Percentiles rank a stretch among this genome's conserved stretches.
phyloP scores from a whole-genome alignment of 2,113 vertebrate genomes.

The Cololabis saira region DNA sequence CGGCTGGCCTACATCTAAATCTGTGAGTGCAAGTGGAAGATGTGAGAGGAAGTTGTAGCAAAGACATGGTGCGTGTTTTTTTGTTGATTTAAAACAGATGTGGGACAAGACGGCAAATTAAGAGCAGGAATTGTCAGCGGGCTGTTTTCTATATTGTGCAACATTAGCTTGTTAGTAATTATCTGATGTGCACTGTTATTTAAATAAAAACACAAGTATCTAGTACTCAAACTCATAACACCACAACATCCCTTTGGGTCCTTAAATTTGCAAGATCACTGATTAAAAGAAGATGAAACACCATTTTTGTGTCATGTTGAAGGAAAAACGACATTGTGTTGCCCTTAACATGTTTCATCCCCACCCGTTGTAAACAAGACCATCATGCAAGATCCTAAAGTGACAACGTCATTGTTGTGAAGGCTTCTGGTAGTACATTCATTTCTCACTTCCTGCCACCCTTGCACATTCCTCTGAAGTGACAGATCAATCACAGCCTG shows the following conservation, averaged over 20 bases:
- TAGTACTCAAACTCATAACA: not conserved
- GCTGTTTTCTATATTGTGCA: not conserved
- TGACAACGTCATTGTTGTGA: constrained; percentile 1
- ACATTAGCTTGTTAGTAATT: not conserved
- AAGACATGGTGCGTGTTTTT: not conserved
- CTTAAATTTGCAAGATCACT: not conserved
- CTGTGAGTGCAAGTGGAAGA: constrained; percentile 22
- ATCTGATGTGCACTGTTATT: not conserved
- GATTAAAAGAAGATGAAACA: constrained; percentile 5
- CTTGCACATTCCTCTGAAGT: constrained; percentile 20
- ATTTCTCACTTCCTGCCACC: constrained; percentile 26
- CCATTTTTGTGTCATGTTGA: constrained; percentile 1
- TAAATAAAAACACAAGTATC: not conserved
- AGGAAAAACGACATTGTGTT: not conserved
- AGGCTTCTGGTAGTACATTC: not conserved
- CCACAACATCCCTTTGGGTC: not conserved
- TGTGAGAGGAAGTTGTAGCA: constrained; percentile 15
- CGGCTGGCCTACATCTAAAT: constrained; percentile 57
- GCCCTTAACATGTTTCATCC: not conserved
- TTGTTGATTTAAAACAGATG: constrained; percentile 45
- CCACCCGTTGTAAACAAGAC: not conserved
- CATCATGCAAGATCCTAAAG: not conserved
- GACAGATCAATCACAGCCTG: constrained; percentile 30
- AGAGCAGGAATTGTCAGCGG: not conserved
- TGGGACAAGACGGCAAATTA: constrained; percentile 10